Percentiles rank a stretch among this genome's conserved stretches.
Evolutionary conservation across 1,140 invertebrate species (phyloP).

Genomic region (Berghia stephanieae): DNA sequence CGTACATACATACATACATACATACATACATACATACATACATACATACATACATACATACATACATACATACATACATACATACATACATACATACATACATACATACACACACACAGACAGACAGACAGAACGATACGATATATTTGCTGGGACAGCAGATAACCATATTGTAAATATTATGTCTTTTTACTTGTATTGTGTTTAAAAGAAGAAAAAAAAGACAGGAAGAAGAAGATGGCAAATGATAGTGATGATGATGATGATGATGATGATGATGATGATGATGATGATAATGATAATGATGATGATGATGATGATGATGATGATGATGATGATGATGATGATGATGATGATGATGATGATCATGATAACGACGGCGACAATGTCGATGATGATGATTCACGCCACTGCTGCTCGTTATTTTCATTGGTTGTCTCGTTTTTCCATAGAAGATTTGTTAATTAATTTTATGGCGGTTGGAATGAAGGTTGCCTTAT

Average conservation of each 20-base stretch:
- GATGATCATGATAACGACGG: conserved; percentile 6
- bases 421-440: no score
- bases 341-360: conserved; percentile 26
- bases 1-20: no score
- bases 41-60: not conserved
- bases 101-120: not conserved
- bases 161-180: no score
- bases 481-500: no score
- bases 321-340: conserved; percentile 28
- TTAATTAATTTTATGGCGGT: no score
- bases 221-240: not conserved
- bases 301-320: conserved; percentile 29
- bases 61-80: not conserved
- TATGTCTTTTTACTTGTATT: no score
- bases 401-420: no score
- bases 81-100: not conserved
- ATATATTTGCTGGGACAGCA: no score
- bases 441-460: no score
- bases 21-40: no score
- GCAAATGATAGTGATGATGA: no score
- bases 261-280: conserved; percentile 20
- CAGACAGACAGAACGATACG: no score
- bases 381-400: not conserved
- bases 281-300: conserved; percentile 29
- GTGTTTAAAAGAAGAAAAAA: not conserved